phyloP scores from a whole-genome alignment of 2,888 invertebrate species.

The Epistrophe grossulariae region DNA sequence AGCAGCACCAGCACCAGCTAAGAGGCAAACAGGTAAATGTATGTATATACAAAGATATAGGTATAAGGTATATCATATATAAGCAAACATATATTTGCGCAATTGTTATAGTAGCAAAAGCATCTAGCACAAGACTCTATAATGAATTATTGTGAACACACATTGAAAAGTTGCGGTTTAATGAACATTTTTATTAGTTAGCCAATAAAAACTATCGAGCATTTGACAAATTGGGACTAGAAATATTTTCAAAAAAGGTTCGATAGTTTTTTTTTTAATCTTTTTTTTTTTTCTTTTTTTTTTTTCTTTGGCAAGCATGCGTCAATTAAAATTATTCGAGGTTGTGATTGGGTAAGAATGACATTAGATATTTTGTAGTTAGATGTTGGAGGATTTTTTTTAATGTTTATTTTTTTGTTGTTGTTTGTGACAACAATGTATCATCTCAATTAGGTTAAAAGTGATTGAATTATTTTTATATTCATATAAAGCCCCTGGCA shows the following conservation, averaged over 20 bases:
- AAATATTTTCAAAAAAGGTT: constrained; percentile 49
- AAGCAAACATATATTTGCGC: constrained; percentile 27
- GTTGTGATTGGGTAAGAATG: constrained; percentile 42
- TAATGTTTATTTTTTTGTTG: too few relatives aligned
- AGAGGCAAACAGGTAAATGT: constrained; percentile 50
- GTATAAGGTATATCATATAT: background rate
- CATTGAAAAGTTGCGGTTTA: constrained; percentile 52
- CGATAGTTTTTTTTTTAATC: constrained; percentile 22
- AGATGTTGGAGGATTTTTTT: constrained; percentile 1
- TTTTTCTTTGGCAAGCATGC: constrained; percentile 13
- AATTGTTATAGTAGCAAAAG: constrained; percentile 44
- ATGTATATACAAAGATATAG: background rate
- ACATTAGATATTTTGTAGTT: constrained; percentile 22
- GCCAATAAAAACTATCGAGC: constrained; percentile 57
- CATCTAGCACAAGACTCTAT: constrained; percentile 43
- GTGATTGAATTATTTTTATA: constrained; percentile 23
- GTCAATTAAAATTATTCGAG: constrained; percentile 41
- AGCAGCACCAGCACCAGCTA: background rate
- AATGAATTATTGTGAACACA: background rate
- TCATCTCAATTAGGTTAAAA: constrained; percentile 34
- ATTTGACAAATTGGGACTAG: constrained; percentile 66
- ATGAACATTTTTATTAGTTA: constrained; percentile 65
- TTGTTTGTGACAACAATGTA: constrained; percentile 22
- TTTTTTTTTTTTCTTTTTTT: background rate
- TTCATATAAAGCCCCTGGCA: background rate